Evolutionary conservation across 2,113 vertebrate species (phyloP).

Genomic region (Pterocles burchelli): DNA sequence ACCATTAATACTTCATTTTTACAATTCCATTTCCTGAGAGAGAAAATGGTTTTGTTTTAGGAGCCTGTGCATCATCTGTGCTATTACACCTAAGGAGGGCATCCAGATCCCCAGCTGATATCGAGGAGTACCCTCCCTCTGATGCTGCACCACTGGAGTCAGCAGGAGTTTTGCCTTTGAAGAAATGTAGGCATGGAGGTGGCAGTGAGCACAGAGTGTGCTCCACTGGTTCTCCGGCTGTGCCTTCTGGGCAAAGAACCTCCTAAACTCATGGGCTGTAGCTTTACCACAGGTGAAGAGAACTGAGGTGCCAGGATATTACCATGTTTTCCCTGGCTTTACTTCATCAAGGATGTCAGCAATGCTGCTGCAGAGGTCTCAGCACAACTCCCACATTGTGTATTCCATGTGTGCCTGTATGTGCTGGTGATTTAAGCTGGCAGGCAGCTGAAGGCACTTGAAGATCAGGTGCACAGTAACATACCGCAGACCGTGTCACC

Average conservation of each 20-base stretch:
- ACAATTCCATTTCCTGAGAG: neutral
- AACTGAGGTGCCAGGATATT: neutral
- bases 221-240: neutral
- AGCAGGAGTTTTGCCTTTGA: neutral
- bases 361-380: fast-evolving
- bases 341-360: neutral
- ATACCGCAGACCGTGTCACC: neutral
- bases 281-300: neutral
- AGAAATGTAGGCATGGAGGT: neutral
- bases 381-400: fast-evolving
- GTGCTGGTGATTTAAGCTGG: neutral
- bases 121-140: neutral
- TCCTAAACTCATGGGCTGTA: neutral
- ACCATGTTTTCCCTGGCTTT: neutral
- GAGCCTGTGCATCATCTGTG: neutral
- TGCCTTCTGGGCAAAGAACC: neutral
- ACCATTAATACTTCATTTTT: neutral
- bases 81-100: neutral
- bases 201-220: neutral
- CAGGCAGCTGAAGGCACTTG: neutral
- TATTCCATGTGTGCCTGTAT: neutral
- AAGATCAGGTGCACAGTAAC: neutral
- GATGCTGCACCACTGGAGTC: neutral
- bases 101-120: neutral
- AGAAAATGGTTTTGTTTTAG: neutral